Evolutionary conservation across 2,113 vertebrate species (phyloP), one percentile per base, ranked within the genome.

Genomic region (Polypterus senegalus): DNA sequence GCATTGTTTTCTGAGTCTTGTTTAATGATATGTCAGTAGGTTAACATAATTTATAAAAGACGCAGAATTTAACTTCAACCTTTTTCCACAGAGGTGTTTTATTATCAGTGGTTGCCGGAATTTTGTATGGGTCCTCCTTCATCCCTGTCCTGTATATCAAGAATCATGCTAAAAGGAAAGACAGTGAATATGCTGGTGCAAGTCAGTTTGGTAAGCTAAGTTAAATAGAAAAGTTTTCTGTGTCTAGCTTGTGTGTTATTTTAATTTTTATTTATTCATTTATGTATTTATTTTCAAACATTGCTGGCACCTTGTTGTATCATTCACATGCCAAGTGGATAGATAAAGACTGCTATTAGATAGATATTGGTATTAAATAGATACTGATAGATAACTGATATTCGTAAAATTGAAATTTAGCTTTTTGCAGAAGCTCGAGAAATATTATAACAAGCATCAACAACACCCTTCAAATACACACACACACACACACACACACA

Each of bases 61-160:
- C 1, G 27, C 27, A 27, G 27, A 27, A 27, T 27, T 27, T 27
- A 27, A 27, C 27, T 27, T 27, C 27, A 27, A 27, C 27, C 61
- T 73, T 8, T 67, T 62, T 76, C 69, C 67, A 53, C 71, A 97
- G 93, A 64, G 93, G 92, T 9, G 96, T 83, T 73, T 69, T 79
- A 64, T 77, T 97, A 9, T 88, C 93, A 2, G 74, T 91, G 47
- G 44, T 80, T 55, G 83, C 88, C 4, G 93, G 92, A 54, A 70
- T 91, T 63, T 65, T 97, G 9, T 94, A 89, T 0, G 91, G 91
- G 8, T 88, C 77, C 10, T 82, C 85, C 47, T 91, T 93, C 69
- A 59, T 86, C 27, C 93, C 92, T 1, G 74, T 96, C 46, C 82
- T 94, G 67, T 94, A 95, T 70, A 93, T 97, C 62, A 94, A 96